A percentile compares a stretch with the other conserved stretches of the same genome.
Evolutionary conservation across 2,797 vertebrate species (phyloP).

Genomic region (Sebastes minor): DNA sequence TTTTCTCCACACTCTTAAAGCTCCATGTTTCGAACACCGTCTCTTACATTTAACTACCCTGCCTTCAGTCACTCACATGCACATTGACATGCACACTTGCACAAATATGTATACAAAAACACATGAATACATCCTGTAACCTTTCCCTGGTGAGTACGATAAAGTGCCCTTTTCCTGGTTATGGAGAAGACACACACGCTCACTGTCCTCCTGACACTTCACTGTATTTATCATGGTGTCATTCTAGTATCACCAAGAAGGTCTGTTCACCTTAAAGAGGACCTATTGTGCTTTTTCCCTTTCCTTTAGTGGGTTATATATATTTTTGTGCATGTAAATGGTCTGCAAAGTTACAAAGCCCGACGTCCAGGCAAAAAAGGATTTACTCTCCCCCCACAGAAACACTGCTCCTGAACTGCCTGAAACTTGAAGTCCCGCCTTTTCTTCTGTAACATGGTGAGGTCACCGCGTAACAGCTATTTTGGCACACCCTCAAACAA

Average conservation of each 20-base stretch:
- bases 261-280: constrained; percentile 20
- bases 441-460: no score
- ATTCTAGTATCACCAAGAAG: constrained; percentile 2
- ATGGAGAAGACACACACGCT: background rate
- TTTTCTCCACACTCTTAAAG: constrained; percentile 9
- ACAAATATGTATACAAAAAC: constrained; percentile 18
- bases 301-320: no score
- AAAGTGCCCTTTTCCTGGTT: constrained; percentile 11
- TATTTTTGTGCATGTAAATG: no score
- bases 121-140: constrained; percentile 23
- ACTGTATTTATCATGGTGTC: constrained; percentile 44
- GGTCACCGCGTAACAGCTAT: no score
- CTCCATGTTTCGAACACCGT: background rate
- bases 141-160: constrained; percentile 22
- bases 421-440: no score
- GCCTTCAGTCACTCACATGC: background rate
- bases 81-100: background rate
- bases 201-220: constrained; percentile 6
- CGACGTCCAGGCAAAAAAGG: no score
- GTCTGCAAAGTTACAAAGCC: no score
- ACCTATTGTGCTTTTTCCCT: no score
- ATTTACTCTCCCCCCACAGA: no score
- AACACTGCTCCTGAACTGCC: no score
- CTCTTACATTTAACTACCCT: constrained; percentile 4
- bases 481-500: no score